Conservation (phyloP, 35 echinoderm and acorn worm species). For the Ophioderma brevispina region DNA sequence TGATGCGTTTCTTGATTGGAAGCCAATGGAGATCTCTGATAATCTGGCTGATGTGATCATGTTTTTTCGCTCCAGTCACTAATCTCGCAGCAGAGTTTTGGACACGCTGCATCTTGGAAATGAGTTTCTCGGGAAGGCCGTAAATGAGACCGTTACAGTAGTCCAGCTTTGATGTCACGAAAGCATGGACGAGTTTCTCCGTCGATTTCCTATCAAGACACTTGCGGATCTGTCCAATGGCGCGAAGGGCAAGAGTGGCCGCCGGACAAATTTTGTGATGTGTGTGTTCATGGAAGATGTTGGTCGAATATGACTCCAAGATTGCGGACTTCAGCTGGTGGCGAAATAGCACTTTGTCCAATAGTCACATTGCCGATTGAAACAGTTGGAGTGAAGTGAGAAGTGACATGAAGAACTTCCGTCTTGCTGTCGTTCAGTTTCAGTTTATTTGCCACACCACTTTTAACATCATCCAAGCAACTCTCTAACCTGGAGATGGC, state of each 20-base stretch:
- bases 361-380: background rate
- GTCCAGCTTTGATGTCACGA: conserved; percentile 45
- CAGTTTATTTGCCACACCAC: background rate
- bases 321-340: background rate
- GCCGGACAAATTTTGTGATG: background rate
- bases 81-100: conserved; percentile 21
- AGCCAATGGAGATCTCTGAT: conserved; percentile 48
- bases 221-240: conserved; percentile 7
- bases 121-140: conserved; percentile 10
- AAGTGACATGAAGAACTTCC: background rate
- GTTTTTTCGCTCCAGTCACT: conserved; percentile 4
- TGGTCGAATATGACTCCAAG: conserved; percentile 21
- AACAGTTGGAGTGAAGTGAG: background rate
- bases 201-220: background rate
- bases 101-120: conserved; percentile 35
- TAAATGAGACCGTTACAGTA: conserved; percentile 49
- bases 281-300: background rate
- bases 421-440: conserved; percentile 3
- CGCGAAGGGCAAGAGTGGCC: background rate
- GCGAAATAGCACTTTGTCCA: background rate
- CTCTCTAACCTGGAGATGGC: background rate
- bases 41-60: conserved; percentile 30
- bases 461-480: background rate
- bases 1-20: conserved; percentile 44
- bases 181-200: background rate